phyloP scores from a whole-genome alignment of 2,888 invertebrate species.

The Lordiphosa fenestrarum region DNA sequence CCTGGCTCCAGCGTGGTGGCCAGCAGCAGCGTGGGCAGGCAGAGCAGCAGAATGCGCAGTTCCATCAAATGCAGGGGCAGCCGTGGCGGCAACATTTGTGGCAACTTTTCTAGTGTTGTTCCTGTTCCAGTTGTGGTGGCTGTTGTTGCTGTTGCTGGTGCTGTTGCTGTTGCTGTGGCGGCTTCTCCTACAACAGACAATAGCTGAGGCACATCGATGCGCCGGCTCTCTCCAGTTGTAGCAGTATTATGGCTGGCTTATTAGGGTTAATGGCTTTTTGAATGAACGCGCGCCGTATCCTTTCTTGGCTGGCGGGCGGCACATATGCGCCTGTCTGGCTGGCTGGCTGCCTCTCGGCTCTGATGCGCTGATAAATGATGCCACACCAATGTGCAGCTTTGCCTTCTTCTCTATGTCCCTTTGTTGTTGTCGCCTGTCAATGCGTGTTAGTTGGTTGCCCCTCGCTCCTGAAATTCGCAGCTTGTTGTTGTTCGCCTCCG shows the following conservation, averaged over 20 bases:
- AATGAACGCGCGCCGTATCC: slow-evolving; percentile 66
- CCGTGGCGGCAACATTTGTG: slow-evolving; percentile 73
- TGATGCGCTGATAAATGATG: slow-evolving; percentile 72
- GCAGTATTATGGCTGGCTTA: slow-evolving; percentile 40
- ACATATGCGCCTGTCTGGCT: slow-evolving; percentile 43
- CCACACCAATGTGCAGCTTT: slow-evolving; percentile 21
- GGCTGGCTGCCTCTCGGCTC: slow-evolving; percentile 22
- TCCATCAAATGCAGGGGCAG: slow-evolving; percentile 79
- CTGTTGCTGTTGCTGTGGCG: slow-evolving; percentile 11
- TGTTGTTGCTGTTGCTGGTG: slow-evolving; percentile 14
- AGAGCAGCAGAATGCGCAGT: slow-evolving; percentile 80
- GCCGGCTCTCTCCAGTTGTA: neutral
- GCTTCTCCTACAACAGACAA: slow-evolving; percentile 8
- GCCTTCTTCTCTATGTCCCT: slow-evolving; percentile 17
- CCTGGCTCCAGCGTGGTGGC: slow-evolving; percentile 81
- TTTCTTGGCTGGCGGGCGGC: slow-evolving; percentile 48
- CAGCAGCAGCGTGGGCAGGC: slow-evolving; percentile 80
- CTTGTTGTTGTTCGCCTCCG: slow-evolving; percentile 52
- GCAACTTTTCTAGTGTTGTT: slow-evolving; percentile 14
- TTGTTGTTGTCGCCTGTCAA: slow-evolving; percentile 62
- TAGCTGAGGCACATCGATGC: slow-evolving; percentile 24
- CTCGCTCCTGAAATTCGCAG: slow-evolving; percentile 54
- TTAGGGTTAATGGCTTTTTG: slow-evolving; percentile 72
- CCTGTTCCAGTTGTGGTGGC: slow-evolving; percentile 14
- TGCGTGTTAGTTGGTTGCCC: slow-evolving; percentile 34